phyloP scores from a whole-genome alignment of 1,140 invertebrate genomes.

The Carposina sasakii region DNA sequence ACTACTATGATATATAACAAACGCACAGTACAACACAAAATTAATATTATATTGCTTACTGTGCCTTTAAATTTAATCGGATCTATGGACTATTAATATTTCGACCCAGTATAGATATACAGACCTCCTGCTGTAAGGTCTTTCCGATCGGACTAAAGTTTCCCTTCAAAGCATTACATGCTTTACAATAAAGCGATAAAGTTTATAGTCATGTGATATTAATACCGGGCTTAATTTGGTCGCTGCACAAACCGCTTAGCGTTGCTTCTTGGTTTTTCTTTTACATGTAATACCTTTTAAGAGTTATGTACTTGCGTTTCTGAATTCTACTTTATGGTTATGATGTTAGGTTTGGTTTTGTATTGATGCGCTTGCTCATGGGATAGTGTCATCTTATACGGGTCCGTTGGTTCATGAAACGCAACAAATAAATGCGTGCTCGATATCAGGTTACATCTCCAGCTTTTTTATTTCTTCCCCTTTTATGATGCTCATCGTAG shows the following conservation, averaged over 20 bases:
- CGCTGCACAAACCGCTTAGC: slow-evolving; percentile 28
- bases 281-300: slow-evolving; percentile 40
- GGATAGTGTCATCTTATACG: slow-evolving; percentile 56
- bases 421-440: slow-evolving; percentile 59
- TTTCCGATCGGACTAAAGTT: not conserved
- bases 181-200: slow-evolving; percentile 13
- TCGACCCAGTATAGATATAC: slow-evolving; percentile 24
- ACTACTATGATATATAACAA: not conserved
- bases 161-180: not conserved
- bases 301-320: slow-evolving; percentile 18
- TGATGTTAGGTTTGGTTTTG: slow-evolving; percentile 24
- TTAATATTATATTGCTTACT: slow-evolving; percentile 13
- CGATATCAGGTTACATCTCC: slow-evolving; percentile 51
- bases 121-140: slow-evolving; percentile 30
- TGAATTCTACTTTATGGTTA: slow-evolving; percentile 15
- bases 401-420: slow-evolving; percentile 47
- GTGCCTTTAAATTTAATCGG: slow-evolving; percentile 23
- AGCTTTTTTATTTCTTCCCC: slow-evolving; percentile 26
- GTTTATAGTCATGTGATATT: slow-evolving; percentile 8
- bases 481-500: slow-evolving; percentile 10
- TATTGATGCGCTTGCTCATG: slow-evolving; percentile 13
- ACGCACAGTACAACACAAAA: slow-evolving; percentile 4
- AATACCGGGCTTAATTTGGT: slow-evolving; percentile 8
- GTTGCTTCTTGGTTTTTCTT: slow-evolving; percentile 40
- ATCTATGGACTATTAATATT: slow-evolving; percentile 39